Evolutionary conservation across 2,113 vertebrate genomes (phyloP).

Genomic region (Apteryx mantelli): DNA sequence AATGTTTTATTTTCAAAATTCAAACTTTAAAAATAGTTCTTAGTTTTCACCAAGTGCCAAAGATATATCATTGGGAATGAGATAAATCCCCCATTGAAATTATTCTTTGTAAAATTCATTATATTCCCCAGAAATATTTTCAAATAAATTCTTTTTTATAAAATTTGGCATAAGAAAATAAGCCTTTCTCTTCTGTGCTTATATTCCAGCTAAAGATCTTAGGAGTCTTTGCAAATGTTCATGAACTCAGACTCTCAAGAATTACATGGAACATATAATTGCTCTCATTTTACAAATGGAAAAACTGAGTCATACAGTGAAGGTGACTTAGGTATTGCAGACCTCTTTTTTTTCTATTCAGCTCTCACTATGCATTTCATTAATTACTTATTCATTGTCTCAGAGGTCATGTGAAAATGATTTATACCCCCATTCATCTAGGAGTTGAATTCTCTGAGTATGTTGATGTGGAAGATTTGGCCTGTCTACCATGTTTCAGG

Average conservation of each 20-base stretch:
- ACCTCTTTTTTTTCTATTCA: neutral
- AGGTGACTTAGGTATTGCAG: neutral
- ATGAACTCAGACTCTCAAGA: neutral
- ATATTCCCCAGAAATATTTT: neutral
- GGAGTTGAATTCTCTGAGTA: neutral
- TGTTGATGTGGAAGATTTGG: neutral
- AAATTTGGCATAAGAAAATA: neutral
- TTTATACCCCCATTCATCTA: neutral
- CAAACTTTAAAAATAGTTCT: neutral
- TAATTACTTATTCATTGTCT: neutral
- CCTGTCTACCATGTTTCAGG: neutral
- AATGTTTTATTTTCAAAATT: constrained; percentile 25
- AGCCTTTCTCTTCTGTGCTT: neutral
- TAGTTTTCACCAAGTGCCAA: neutral
- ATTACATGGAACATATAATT: neutral
- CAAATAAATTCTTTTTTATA: neutral
- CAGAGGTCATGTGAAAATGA: neutral
- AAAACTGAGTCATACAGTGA: neutral
- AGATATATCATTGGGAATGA: neutral
- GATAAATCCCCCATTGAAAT: neutral
- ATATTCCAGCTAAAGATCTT: neutral
- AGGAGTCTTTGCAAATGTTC: neutral
- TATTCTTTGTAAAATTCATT: neutral
- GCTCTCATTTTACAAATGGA: neutral
- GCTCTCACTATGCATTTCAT: neutral